phyloP scores from a whole-genome alignment of 2,797 vertebrate genomes.

The Hapalemur alaotrensis region DNA sequence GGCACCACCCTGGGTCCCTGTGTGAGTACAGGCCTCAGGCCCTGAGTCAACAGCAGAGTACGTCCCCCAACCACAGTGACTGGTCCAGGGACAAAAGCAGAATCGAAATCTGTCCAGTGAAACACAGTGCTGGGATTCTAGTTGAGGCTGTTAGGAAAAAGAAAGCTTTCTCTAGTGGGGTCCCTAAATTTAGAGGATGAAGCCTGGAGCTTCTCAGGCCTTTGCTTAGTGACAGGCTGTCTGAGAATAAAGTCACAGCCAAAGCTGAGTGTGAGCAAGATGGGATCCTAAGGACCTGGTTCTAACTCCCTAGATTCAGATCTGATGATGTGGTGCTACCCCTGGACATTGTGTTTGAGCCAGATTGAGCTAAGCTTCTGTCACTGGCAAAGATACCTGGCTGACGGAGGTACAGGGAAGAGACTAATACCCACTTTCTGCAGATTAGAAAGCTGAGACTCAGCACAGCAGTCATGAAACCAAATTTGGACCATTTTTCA shows the following conservation, averaged over 20 bases:
- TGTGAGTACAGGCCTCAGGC: background rate
- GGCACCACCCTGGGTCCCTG: background rate
- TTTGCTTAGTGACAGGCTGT: background rate
- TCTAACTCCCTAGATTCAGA: background rate
- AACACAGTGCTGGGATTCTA: background rate
- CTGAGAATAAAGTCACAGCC: background rate
- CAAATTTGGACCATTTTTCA: background rate
- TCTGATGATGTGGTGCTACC: fast-evolving
- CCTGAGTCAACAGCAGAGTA: background rate
- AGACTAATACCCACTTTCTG: background rate
- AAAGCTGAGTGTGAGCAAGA: background rate
- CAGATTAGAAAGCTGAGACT: background rate
- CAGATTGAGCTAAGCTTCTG: background rate
- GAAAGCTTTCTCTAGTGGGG: background rate
- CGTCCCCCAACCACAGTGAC: background rate
- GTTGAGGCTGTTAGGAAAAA: background rate
- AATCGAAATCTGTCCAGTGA: background rate
- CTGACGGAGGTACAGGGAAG: background rate
- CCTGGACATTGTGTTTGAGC: background rate
- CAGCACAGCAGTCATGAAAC: background rate
- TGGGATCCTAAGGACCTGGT: fast-evolving
- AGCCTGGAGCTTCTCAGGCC: background rate
- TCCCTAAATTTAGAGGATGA: background rate
- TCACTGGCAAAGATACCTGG: background rate
- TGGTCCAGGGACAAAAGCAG: background rate